Base-by-base conservation (phyloP, 2,797 vertebrate genomes). In the Lepilemur septentrionalis region DNA sequence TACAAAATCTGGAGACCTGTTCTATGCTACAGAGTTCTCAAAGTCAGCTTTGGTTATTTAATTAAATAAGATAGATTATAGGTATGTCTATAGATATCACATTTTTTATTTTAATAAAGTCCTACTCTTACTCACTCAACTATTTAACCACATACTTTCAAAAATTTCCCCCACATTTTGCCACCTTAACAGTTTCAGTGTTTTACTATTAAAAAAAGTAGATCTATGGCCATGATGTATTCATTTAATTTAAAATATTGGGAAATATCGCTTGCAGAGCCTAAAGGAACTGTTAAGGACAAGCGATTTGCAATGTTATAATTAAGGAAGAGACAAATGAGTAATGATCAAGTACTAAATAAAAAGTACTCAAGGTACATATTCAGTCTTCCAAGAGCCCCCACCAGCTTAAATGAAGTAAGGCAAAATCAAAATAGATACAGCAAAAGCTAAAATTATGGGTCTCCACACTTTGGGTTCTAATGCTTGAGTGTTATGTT, bases 241-340 rank as follows among this genome's bases (percentile, higher is more conserved):
- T 87, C 35, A 82, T 95, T 93, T 81, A 80, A 78, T 59, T 92
- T 85, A 43, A 23, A 95, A 57, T 25, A 88, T 48, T 73, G 81
- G 12, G 30, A 85, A 91, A 78, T 25, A 73, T 4, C 14, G 13
- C 11, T 95, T 79, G 63, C n/a, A 79, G 32, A 79, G 50, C 22
- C n/a, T 55, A 30, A 22, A 28, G 50, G 7, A 89, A 78, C 35
- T 61, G 17, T 88, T 92, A 89, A n/a, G 57, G 11, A 79, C 78
- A 92, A 92, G 50, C 63, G 97, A 63, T 80, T 81, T 95, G 9
- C 25, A 92, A 35, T 70, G 28, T 57, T 92, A 50, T 80, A 81
- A 78, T 87, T 87, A 81, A 78, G 69, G 52, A 61, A 93, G 20
- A 7, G 4, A 12, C 76, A 97, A 81, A 67, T 70, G 52, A 87